Percentiles rank a stretch among this genome's conserved stretches.
phyloP scores from a whole-genome alignment of 2,888 invertebrate genomes.

The Campaea margaritaria region DNA sequence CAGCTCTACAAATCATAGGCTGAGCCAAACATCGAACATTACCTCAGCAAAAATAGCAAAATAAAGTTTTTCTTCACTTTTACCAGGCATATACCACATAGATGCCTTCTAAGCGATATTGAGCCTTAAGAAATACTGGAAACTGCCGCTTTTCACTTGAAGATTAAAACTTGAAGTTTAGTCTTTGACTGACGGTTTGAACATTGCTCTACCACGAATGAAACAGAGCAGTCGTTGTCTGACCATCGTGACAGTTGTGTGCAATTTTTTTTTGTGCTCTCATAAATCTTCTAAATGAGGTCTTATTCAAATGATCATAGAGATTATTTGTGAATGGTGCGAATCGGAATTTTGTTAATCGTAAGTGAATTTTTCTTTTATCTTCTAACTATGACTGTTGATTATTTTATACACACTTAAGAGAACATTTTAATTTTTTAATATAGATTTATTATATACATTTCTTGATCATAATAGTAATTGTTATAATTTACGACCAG shows the following conservation, averaged over 20 bases:
- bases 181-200: slow-evolving; percentile 22
- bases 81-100: slow-evolving; percentile 33
- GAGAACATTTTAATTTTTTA: no score
- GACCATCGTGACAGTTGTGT: slow-evolving; percentile 20
- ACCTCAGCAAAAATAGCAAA: slow-evolving; percentile 15
- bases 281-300: slow-evolving; percentile 12
- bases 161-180: slow-evolving; percentile 2
- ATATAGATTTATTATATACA: no score
- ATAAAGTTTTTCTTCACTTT: slow-evolving; percentile 37
- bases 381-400: no score
- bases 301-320: not conserved
- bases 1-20: not conserved
- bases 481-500: no score
- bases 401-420: no score
- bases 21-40: not conserved
- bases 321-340: not conserved
- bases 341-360: not conserved
- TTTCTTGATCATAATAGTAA: no score
- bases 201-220: slow-evolving; percentile 38
- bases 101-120: slow-evolving; percentile 2
- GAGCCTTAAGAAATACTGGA: not conserved
- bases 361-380: not conserved
- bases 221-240: slow-evolving; percentile 36
- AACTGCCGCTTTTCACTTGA: slow-evolving; percentile 20
- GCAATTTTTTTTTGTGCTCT: slow-evolving; percentile 11